Percentiles rank a stretch among this genome's conserved stretches.
phyloP scores from a whole-genome alignment of 2,888 invertebrate genomes.

The Ophion costatus region DNA sequence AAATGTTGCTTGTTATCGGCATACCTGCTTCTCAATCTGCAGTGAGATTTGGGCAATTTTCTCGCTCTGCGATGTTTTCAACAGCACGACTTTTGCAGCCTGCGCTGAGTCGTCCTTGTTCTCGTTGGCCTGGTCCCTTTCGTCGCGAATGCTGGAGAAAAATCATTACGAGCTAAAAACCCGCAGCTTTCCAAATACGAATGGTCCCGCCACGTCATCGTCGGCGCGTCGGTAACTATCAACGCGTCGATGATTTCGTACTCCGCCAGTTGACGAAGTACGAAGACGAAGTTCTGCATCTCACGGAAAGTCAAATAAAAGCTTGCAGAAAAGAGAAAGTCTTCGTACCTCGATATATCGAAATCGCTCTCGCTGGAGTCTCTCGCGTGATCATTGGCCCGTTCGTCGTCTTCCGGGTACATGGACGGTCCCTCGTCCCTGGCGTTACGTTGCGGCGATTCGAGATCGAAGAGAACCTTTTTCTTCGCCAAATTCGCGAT shows the following conservation, averaged over 20 bases:
- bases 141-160: conserved; percentile 45
- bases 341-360: conserved; percentile 85
- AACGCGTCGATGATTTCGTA: too few relatives aligned
- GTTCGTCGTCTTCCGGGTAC: conserved; percentile 24
- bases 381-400: conserved; percentile 70
- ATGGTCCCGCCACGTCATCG: too few relatives aligned
- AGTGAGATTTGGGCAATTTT: conserved; percentile 86
- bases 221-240: too few relatives aligned
- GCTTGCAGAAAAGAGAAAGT: too few relatives aligned
- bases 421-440: conserved; percentile 71
- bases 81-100: conserved; percentile 80
- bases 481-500: conserved; percentile 86
- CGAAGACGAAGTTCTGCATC: too few relatives aligned
- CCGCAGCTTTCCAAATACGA: too few relatives aligned
- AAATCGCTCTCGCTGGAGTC: conserved; percentile 85
- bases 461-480: conserved; percentile 87
- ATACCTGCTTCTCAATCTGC: conserved; percentile 86
- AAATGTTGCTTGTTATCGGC: conserved; percentile 52
- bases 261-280: too few relatives aligned
- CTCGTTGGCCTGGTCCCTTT: conserved; percentile 17
- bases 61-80: conserved; percentile 84
- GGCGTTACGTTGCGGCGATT: conserved; percentile 73
- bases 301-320: too few relatives aligned
- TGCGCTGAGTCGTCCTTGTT: conserved; percentile 63
- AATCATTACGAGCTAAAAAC: conserved; percentile 71